A percentile compares a stretch with the other conserved stretches of the same genome.
Evolutionary conservation across 1,140 invertebrate species (phyloP).

Genomic region (Drosophila santomea): DNA sequence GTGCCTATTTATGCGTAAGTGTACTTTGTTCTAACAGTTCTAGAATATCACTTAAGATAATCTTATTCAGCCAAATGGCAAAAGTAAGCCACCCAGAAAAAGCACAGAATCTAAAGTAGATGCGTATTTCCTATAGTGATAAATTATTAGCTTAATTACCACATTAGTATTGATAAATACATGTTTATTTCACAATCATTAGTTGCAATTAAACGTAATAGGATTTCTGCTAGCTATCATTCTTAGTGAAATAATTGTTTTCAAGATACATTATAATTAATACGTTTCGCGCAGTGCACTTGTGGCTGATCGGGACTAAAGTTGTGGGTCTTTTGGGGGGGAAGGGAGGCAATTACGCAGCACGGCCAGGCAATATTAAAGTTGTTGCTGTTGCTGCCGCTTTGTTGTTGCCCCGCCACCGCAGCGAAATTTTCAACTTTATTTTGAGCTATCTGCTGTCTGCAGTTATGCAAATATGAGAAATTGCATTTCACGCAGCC

Average conservation of each 20-base stretch:
- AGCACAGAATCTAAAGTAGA: no score
- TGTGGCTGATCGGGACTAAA: slow-evolving; percentile 31
- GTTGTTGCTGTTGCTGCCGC: slow-evolving; percentile 57
- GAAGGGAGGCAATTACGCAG: slow-evolving; percentile 66
- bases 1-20: neutral
- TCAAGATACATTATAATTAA: no score
- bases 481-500: slow-evolving; percentile 79
- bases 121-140: no score
- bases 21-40: neutral
- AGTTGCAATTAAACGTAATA: neutral
- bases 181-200: no score
- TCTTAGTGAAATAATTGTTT: neutral
- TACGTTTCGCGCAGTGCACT: slow-evolving; percentile 20
- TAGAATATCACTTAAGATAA: no score
- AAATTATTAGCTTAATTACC: no score
- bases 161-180: no score
- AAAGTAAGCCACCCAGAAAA: no score
- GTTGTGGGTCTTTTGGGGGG: slow-evolving; percentile 3
- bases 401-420: slow-evolving; percentile 57
- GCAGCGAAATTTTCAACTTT: slow-evolving; percentile 75
- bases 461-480: slow-evolving; percentile 82
- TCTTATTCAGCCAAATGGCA: no score
- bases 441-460: slow-evolving; percentile 82
- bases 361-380: slow-evolving; percentile 73
- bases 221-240: neutral